Evolutionary conservation across 2,888 invertebrate genomes (phyloP).

Genomic region (Eurois occulta): DNA sequence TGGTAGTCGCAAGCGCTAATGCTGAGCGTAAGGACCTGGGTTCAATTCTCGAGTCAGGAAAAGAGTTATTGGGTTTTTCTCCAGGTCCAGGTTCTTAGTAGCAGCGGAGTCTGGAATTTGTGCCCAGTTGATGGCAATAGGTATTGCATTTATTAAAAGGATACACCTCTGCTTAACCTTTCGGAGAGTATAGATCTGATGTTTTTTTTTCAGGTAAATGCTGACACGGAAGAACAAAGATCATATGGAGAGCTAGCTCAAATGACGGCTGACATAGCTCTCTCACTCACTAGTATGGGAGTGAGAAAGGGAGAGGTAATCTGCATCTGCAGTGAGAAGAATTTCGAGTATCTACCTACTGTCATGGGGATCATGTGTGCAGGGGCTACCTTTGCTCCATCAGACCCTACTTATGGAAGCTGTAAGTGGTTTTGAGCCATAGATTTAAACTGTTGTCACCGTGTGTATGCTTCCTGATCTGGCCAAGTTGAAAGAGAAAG

Average conservation of each 20-base stretch:
- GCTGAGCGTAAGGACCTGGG: neutral
- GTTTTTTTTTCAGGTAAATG: constrained; percentile 55
- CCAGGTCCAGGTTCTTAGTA: neutral
- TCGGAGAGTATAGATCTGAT: neutral
- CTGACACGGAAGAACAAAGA: constrained; percentile 65
- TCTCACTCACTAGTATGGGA: constrained; percentile 74
- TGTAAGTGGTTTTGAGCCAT: constrained; percentile 49
- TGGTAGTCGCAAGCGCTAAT: too few relatives aligned
- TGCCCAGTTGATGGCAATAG: neutral
- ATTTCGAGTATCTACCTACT: constrained; percentile 65
- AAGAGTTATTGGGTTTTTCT: neutral
- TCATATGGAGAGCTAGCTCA: constrained; percentile 72
- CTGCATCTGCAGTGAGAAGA: constrained; percentile 69
- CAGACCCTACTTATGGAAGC: constrained; percentile 59
- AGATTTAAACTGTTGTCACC: neutral
- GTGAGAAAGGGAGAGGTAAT: constrained; percentile 73
- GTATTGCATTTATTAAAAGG: neutral
- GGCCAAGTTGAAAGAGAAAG: too few relatives aligned
- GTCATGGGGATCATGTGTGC: constrained; percentile 66
- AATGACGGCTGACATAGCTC: constrained; percentile 71
- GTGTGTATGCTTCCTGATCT: too few relatives aligned
- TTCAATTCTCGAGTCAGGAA: neutral
- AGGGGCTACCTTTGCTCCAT: constrained; percentile 65
- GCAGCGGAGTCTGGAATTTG: neutral
- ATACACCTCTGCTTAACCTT: neutral